These are phyloP conservation scores for Brachyistius frenatus DNA, from an alignment of 2,113 vertebrate genomes.

Conservation along the genomic window DNA sequence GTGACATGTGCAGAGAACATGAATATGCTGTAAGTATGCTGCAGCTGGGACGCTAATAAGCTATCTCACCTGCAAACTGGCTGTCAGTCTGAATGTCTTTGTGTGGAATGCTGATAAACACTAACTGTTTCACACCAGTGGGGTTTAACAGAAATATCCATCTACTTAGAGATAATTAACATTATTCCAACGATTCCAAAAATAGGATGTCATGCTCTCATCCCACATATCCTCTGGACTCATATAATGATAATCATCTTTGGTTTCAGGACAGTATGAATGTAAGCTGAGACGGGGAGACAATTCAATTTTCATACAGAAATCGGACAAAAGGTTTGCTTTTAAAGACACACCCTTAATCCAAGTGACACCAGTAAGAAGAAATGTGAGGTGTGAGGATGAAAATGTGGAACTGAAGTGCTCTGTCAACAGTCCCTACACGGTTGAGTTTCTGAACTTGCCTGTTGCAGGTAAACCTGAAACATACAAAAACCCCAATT, in stretches of 20 bases:
- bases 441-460: accelerated
- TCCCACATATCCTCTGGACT: too few relatives aligned
- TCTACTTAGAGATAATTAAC: too few relatives aligned
- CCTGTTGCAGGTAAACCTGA: background rate
- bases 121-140: too few relatives aligned
- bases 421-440: background rate
- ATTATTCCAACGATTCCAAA: too few relatives aligned
- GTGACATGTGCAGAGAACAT: too few relatives aligned
- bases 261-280: slow-evolving; percentile 47
- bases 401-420: accelerated
- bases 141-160: too few relatives aligned
- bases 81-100: too few relatives aligned
- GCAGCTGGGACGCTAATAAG: too few relatives aligned
- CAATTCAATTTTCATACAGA: slow-evolving; percentile 2
- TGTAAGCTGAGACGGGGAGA: background rate
- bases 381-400: accelerated
- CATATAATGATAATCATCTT: background rate
- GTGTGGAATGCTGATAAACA: too few relatives aligned
- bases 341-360: background rate
- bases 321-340: background rate
- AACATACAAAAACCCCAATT: background rate
- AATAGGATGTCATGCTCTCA: too few relatives aligned
- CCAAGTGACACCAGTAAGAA: background rate
- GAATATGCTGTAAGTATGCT: too few relatives aligned
- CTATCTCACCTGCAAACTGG: too few relatives aligned